A percentile compares a stretch with the other conserved stretches of the same genome.
phyloP scores from a whole-genome alignment of 2,113 vertebrate species.

The Seriola rivoliana region DNA sequence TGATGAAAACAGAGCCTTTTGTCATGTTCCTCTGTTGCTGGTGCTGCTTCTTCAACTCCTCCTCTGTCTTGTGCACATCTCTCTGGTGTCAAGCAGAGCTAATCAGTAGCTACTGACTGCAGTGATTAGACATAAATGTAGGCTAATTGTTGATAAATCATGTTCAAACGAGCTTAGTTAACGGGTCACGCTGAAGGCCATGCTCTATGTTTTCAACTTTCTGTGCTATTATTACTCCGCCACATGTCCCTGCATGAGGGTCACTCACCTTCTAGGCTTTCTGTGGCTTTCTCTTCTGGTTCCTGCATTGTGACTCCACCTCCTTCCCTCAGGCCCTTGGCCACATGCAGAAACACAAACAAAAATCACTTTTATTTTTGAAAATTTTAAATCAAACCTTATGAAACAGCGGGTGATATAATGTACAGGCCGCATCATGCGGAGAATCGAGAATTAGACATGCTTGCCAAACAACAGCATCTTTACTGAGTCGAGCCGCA shows the following conservation, averaged over 20 bases:
- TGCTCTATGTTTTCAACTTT: neutral
- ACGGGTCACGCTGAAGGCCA: neutral
- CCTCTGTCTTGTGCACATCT: neutral
- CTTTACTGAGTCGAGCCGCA: neutral
- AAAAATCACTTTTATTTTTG: slow-evolving; percentile 11
- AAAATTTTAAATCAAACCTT: neutral
- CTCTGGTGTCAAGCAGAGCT: slow-evolving; percentile 5
- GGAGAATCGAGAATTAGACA: neutral
- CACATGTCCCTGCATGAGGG: slow-evolving; percentile 8
- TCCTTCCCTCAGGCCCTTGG: slow-evolving; percentile 1
- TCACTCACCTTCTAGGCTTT: slow-evolving; percentile 10
- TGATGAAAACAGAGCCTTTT: neutral
- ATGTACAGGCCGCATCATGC: neutral
- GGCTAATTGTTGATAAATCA: neutral
- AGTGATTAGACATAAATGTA: slow-evolving; percentile 15
- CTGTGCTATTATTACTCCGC: slow-evolving; percentile 22
- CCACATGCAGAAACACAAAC: slow-evolving; percentile 16
- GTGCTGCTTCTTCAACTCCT: neutral
- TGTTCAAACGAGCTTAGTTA: neutral
- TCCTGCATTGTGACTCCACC: slow-evolving; percentile 27
- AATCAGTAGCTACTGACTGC: slow-evolving; percentile 6
- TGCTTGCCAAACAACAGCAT: neutral
- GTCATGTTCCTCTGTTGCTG: neutral
- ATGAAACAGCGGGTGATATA: neutral
- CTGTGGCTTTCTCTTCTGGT: neutral